Evolutionary conservation across 2,113 vertebrate genomes (phyloP), one percentile per base, ranked within the genome.

Genomic region (Pteruthius melanotis): DNA sequence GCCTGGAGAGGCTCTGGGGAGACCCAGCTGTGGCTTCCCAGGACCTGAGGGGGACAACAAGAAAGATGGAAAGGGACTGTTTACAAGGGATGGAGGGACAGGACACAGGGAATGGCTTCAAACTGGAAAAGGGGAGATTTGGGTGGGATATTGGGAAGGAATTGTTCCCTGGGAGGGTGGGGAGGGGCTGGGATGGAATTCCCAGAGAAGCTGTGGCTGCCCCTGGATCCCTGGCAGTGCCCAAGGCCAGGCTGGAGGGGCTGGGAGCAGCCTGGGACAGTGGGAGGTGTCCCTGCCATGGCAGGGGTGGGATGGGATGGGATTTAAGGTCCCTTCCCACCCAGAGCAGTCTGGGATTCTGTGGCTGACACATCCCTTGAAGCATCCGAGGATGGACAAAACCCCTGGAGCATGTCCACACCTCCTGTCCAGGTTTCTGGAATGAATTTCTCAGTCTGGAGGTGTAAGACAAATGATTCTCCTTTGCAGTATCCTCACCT

Each of bases 211-310:
- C 65, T 82, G 23, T 2, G 59, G 59, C 59, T 84, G 49, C 7
- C 11, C 49, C 35, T n/a, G 63, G 22, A 74, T 23, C 70, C 69
- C 49, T 75, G 60, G 13, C 0, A 85, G 30, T 42, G 60, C 0
- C 42, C 71, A 8, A 31, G 24, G 35, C 31, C 42, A n/a, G 57
- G n/a, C 1, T 71, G 65, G 65, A 23, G 1, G 64, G 28, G 11
- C 0, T 27, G 11, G 69, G 70, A 65, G 9, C 28, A 24, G 0
- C 30, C 40, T 56, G 59, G 50, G 15, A 24, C 7, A 26, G 20
- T 2, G 60, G 24, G 0, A 66, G 28, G 10, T 13, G 52, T 50
- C 31, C 61, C 61, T 50, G 53, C 22, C 35, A 17, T 3, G 30
- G 63, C 64, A 28, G 23, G 44, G 44, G 35, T 49, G 65, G 12